Evolutionary conservation across 1,140 invertebrate genomes (phyloP).

Genomic region (Euglossa dilemma): DNA sequence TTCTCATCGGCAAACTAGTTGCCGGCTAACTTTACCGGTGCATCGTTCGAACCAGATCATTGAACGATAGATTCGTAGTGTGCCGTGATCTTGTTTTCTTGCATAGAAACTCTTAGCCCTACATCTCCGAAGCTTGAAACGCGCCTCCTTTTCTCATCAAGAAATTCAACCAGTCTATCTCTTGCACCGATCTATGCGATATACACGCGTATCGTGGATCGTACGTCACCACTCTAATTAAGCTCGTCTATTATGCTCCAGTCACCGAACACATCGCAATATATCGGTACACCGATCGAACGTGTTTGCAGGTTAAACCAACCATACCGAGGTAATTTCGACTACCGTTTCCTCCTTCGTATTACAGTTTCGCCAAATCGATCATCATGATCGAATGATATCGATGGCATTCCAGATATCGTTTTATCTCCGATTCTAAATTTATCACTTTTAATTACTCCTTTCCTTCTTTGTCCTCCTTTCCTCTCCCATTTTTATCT

Average conservation of each 20-base stretch:
- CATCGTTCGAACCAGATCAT: neutral
- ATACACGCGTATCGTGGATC: neutral
- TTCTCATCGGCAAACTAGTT: conserved; percentile 54
- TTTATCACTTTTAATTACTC: too few relatives aligned
- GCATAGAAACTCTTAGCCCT: too few relatives aligned
- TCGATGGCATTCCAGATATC: too few relatives aligned
- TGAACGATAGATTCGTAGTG: neutral
- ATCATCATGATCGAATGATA: too few relatives aligned
- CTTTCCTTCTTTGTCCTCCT: too few relatives aligned
- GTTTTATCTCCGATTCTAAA: too few relatives aligned
- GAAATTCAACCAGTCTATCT: neutral
- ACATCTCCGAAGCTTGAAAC: neutral
- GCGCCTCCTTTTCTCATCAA: neutral
- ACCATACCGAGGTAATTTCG: too few relatives aligned
- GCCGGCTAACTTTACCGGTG: neutral
- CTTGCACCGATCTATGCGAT: neutral
- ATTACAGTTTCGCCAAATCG: too few relatives aligned
- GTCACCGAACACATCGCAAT: neutral
- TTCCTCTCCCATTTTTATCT: too few relatives aligned
- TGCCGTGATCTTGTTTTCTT: neutral
- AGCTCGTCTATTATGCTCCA: neutral
- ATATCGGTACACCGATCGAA: neutral
- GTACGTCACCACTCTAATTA: neutral
- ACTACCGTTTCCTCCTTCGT: too few relatives aligned
- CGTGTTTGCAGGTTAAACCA: neutral